Evolutionary conservation across 1,140 invertebrate species (phyloP).

Genomic region (Caenorhabditis tropicalis): DNA sequence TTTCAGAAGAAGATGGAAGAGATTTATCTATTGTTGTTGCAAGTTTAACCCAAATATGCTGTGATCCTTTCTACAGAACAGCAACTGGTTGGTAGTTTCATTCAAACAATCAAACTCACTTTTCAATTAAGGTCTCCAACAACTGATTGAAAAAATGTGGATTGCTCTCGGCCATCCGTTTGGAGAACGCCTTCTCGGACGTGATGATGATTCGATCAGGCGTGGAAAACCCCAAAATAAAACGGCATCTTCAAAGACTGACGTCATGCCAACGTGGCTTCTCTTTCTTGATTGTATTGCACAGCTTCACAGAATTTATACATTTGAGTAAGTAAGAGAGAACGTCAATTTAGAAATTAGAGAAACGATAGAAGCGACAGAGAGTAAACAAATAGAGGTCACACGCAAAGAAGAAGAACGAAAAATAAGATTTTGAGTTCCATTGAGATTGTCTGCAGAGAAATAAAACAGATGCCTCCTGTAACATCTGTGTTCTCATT

Average conservation of each 20-base stretch:
- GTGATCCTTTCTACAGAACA: conserved; percentile 33
- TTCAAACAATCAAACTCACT: no score
- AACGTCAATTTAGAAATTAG: background rate
- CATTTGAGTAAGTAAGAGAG: conserved; percentile 10
- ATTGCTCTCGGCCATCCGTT: conserved; percentile 47
- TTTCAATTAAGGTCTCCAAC: conserved; percentile 12
- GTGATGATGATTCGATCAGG: background rate
- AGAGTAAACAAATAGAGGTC: background rate
- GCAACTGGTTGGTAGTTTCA: background rate
- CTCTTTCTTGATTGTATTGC: conserved; percentile 50
- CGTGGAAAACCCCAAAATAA: background rate
- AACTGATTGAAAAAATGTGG: conserved; percentile 48
- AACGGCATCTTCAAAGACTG: background rate
- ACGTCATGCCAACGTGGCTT: conserved; percentile 28
- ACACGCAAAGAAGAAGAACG: background rate
- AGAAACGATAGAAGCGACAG: background rate
- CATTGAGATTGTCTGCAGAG: no score
- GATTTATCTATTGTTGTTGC: conserved; percentile 33
- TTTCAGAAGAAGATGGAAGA: conserved; percentile 47
- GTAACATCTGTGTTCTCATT: no score
- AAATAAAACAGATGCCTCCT: no score
- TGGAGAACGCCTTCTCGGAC: conserved; percentile 24
- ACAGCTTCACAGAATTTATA: conserved; percentile 40
- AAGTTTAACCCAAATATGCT: conserved; percentile 40
- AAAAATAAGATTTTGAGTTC: background rate